phyloP scores from a whole-genome alignment of 2,888 invertebrate genomes.

The Galerucella pusilla region DNA sequence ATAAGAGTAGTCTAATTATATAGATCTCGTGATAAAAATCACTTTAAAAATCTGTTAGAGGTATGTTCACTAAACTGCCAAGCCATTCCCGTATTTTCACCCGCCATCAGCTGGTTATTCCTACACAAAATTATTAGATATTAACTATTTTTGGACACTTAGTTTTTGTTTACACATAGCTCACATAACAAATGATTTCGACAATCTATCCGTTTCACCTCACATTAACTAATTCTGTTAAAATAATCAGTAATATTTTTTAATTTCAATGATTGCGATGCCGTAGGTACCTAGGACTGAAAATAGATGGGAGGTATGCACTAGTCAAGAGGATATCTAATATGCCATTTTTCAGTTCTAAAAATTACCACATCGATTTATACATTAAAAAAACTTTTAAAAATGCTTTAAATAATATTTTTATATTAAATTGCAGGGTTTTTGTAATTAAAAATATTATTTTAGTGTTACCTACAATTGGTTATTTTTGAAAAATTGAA shows the following conservation, averaged over 20 bases:
- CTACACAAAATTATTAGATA: conserved; percentile 68
- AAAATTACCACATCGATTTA: not conserved
- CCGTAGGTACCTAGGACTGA: conserved; percentile 79
- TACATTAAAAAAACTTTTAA: not conserved
- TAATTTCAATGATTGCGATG: conserved; percentile 60
- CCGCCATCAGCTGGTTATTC: conserved; percentile 67
- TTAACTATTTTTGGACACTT: conserved; percentile 67
- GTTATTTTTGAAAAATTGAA: not conserved
- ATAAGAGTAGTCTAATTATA: conserved; percentile 36
- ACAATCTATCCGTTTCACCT: conserved; percentile 49
- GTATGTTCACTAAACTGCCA: conserved; percentile 61
- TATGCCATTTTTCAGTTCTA: conserved; percentile 10
- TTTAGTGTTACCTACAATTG: not conserved
- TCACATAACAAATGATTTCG: conserved; percentile 63
- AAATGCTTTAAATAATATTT: not conserved
- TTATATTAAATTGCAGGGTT: not conserved
- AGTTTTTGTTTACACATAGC: conserved; percentile 68
- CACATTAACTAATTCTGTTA: conserved; percentile 35
- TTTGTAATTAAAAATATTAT: not conserved
- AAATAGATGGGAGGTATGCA: conserved; percentile 63
- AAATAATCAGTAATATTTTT: conserved; percentile 42
- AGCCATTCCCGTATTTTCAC: conserved; percentile 64
- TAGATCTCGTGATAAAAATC: conserved; percentile 46
- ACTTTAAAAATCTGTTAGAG: conserved; percentile 53
- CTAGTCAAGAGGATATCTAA: conserved; percentile 58